These are phyloP conservation scores for Tangara arthus DNA, from an alignment of 2,797 vertebrate species.

Conservation along the genomic window DNA sequence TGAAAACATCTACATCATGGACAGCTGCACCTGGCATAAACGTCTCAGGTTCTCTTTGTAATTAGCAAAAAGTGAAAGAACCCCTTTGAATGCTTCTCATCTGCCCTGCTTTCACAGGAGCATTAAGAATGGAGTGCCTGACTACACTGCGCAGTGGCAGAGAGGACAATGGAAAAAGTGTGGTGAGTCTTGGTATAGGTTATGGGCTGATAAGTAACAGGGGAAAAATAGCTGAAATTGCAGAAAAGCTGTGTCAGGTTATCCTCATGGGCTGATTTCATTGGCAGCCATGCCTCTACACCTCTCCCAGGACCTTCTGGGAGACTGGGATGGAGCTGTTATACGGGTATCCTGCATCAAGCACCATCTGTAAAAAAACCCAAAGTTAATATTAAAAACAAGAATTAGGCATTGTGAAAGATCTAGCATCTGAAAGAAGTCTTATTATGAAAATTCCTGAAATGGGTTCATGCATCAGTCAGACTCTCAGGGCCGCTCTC, in stretches of 20 bases:
- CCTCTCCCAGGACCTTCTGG: background rate
- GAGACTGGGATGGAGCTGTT: fast-evolving
- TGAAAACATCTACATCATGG: background rate
- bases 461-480: background rate
- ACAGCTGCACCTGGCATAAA: background rate
- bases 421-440: background rate
- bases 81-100: background rate
- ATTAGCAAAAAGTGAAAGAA: background rate
- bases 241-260: background rate
- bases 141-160: background rate
- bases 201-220: background rate
- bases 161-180: background rate
- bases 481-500: background rate
- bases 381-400: background rate
- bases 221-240: background rate
- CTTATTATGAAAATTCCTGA: background rate
- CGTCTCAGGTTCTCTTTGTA: background rate
- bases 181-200: background rate
- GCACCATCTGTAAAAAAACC: background rate
- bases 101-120: background rate
- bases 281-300: fast-evolving
- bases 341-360: background rate
- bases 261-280: background rate
- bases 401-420: background rate
- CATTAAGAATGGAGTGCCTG: background rate